Evolutionary conservation across 2,888 invertebrate genomes (phyloP).

Genomic region (Aleiodes testaceus): DNA sequence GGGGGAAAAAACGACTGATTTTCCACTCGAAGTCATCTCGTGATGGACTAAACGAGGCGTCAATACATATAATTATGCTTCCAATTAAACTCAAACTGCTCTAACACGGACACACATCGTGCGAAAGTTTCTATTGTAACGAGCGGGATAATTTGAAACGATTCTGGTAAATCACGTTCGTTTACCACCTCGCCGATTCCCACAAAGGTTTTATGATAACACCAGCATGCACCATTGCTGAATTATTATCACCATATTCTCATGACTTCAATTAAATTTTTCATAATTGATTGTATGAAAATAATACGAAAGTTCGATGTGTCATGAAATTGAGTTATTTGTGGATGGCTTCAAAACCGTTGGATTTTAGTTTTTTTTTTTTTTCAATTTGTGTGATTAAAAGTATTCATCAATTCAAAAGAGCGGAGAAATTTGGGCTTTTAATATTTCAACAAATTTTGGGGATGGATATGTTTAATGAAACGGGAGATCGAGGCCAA

Average conservation of each 20-base stretch:
- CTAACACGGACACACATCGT: conserved; percentile 1
- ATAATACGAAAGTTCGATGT: not conserved
- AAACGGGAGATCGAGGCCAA: no score
- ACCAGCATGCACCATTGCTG: not conserved
- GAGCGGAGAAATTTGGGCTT: no score
- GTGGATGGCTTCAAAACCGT: not conserved
- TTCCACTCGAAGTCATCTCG: not conserved
- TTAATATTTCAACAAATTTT: no score
- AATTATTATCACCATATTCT: not conserved
- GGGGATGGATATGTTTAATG: no score
- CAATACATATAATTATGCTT: conserved; percentile 35
- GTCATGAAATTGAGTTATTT: not conserved
- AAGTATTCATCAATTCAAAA: no score
- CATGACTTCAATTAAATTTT: not conserved
- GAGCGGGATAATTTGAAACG: conserved; percentile 42
- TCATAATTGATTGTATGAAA: not conserved
- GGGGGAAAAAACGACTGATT: not conserved
- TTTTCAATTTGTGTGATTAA: no score
- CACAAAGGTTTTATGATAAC: conserved; percentile 34
- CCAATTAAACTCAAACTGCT: conserved; percentile 34
- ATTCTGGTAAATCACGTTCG: conserved; percentile 37
- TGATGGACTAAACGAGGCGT: conserved; percentile 4
- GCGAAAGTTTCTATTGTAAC: conserved; percentile 38
- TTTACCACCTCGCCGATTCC: conserved; percentile 32
- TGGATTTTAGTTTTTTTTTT: no score